These are phyloP conservation scores for Orchesella flavescens DNA, from an alignment of 2,888 invertebrate species.

Conservation along the genomic window DNA sequence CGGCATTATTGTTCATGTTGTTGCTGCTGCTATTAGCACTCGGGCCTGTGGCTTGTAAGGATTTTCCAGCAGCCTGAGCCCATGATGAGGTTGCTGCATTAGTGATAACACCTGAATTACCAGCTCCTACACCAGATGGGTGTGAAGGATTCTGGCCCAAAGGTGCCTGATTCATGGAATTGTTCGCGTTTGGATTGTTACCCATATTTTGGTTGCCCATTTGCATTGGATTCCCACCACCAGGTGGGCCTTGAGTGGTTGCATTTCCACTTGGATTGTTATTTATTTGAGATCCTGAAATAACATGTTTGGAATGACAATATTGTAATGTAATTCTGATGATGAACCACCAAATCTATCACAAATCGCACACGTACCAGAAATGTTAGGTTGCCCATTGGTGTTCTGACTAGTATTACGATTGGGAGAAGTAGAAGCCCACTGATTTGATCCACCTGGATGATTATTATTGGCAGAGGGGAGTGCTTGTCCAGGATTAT, in stretches of 20 bases:
- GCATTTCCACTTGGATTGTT: slow-evolving; percentile 71
- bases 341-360: too few species aligned
- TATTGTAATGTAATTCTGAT: too few species aligned
- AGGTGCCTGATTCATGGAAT: slow-evolving; percentile 66
- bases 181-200: slow-evolving; percentile 67
- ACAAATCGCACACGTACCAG: slow-evolving; percentile 60
- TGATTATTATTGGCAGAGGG: slow-evolving; percentile 71
- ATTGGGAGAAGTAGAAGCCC: slow-evolving; percentile 72
- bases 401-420: slow-evolving; percentile 72
- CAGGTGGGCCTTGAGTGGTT: slow-evolving; percentile 68
- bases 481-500: slow-evolving; percentile 66
- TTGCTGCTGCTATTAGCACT: slow-evolving; percentile 74
- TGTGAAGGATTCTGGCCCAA: slow-evolving; percentile 67
- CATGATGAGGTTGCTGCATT: slow-evolving; percentile 73
- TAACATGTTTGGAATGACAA: not conserved
- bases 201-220: slow-evolving; percentile 70
- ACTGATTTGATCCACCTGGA: slow-evolving; percentile 71
- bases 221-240: slow-evolving; percentile 72
- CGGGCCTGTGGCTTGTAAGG: slow-evolving; percentile 73
- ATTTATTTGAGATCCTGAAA: slow-evolving; percentile 72
- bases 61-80: slow-evolving; percentile 77
- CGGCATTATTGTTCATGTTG: slow-evolving; percentile 76
- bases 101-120: slow-evolving; percentile 69
- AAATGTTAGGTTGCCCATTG: slow-evolving; percentile 72
- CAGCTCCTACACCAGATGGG: slow-evolving; percentile 66